Evolutionary conservation across 2,113 vertebrate species (phyloP).

Genomic region (Oncorhynchus nerka): DNA sequence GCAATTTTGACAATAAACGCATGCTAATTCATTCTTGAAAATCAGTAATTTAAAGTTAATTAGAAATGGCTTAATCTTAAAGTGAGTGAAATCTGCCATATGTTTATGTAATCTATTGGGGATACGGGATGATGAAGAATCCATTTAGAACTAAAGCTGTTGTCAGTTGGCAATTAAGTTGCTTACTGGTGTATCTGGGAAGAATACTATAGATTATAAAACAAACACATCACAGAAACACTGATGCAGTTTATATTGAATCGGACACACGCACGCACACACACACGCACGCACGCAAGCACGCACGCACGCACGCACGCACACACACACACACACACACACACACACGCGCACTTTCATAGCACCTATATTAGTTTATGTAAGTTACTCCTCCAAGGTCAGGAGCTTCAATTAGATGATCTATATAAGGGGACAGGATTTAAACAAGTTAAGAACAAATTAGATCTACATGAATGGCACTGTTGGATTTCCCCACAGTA

Average conservation of each 20-base stretch:
- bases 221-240: conserved; percentile 19
- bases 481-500: conserved; percentile 14
- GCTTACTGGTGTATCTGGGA: conserved; percentile 20
- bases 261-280: background rate
- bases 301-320: no score
- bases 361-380: conserved; percentile 2
- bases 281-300: no score
- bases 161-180: conserved; percentile 37
- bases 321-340: no score
- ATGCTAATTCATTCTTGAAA: conserved; percentile 53
- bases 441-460: conserved; percentile 27
- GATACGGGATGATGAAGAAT: conserved; percentile 29
- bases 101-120: conserved; percentile 37
- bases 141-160: conserved; percentile 27
- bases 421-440: background rate
- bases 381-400: background rate
- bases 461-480: conserved; percentile 5
- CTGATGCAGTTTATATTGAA: conserved; percentile 2
- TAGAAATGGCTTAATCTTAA: conserved; percentile 49
- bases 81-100: conserved; percentile 38
- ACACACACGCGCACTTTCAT: background rate
- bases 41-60: conserved; percentile 53
- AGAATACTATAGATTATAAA: conserved; percentile 26
- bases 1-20: conserved; percentile 24
- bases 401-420: conserved; percentile 19